These are phyloP conservation scores for Nasonia giraulti DNA, from an alignment of 1,140 invertebrate species.

Conservation along the genomic window DNA sequence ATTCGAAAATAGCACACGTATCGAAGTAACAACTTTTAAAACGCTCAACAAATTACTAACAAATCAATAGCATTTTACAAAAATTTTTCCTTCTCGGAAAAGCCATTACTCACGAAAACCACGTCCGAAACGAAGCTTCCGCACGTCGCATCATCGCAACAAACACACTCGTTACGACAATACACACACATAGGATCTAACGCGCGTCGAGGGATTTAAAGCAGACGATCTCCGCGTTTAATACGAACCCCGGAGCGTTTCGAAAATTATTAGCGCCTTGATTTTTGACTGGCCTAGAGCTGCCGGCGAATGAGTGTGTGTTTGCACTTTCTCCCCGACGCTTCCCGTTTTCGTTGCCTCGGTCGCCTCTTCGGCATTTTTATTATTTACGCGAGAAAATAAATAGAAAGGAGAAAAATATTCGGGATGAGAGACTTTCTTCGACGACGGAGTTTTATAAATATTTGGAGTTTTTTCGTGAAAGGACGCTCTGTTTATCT, in stretches of 20 bases:
- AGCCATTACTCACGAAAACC: not conserved
- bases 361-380: not conserved
- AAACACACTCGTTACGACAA: not conserved
- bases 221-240: not conserved
- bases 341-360: slow-evolving; percentile 3
- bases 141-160: not conserved
- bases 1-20: not conserved
- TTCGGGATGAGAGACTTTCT: slow-evolving; percentile 15
- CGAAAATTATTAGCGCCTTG: slow-evolving; percentile 19
- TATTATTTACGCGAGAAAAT: slow-evolving; percentile 30
- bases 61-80: not conserved
- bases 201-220: not conserved
- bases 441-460: not conserved
- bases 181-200: not conserved
- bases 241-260: not conserved
- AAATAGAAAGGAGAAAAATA: slow-evolving; percentile 32
- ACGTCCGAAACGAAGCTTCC: no score
- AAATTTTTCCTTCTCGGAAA: not conserved
- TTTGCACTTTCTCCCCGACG: slow-evolving; percentile 10
- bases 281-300: slow-evolving; percentile 9
- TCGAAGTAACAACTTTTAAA: not conserved
- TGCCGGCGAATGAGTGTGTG: not conserved
- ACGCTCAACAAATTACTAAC: not conserved
- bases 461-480: no score
- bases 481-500: no score